phyloP scores from a whole-genome alignment of 2,113 vertebrate genomes.

The Herpetotheres cachinnans region DNA sequence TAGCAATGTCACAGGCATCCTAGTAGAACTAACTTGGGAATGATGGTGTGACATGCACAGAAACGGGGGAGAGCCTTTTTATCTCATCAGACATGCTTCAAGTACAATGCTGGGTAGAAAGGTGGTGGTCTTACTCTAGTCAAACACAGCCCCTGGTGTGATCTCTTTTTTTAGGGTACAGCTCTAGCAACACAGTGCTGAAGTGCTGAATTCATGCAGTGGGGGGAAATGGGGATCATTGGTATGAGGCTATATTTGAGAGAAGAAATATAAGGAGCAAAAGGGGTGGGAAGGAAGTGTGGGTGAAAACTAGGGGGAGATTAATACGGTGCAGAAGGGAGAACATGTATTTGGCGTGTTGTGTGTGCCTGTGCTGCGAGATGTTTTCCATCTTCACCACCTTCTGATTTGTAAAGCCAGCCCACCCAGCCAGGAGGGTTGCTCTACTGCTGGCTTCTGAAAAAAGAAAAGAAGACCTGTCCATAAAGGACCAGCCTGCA shows the following conservation, averaged over 20 bases:
- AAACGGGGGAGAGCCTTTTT: not conserved
- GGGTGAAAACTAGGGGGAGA: not conserved
- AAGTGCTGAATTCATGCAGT: not conserved
- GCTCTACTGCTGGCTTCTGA: not conserved
- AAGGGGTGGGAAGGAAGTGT: not conserved
- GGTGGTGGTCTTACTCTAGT: rapidly evolving
- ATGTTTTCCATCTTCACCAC: not conserved
- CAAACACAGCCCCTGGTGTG: not conserved
- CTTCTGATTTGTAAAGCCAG: not conserved
- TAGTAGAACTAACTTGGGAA: not conserved
- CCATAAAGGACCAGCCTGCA: not conserved
- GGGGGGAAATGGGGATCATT: not conserved
- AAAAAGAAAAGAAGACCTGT: not conserved
- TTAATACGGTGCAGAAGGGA: not conserved
- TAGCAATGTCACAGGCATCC: not conserved
- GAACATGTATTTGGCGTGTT: not conserved
- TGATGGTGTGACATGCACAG: not conserved
- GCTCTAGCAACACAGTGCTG: not conserved
- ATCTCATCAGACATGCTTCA: not conserved
- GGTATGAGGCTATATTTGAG: not conserved
- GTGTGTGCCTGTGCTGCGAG: not conserved
- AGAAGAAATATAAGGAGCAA: not conserved
- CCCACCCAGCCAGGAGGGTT: not conserved
- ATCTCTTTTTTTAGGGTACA: not conserved
- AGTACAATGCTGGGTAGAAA: not conserved